These are phyloP conservation scores for Ichneumoninae sp. DNA, from an alignment of 2,888 invertebrate genomes.

Conservation along the genomic window DNA sequence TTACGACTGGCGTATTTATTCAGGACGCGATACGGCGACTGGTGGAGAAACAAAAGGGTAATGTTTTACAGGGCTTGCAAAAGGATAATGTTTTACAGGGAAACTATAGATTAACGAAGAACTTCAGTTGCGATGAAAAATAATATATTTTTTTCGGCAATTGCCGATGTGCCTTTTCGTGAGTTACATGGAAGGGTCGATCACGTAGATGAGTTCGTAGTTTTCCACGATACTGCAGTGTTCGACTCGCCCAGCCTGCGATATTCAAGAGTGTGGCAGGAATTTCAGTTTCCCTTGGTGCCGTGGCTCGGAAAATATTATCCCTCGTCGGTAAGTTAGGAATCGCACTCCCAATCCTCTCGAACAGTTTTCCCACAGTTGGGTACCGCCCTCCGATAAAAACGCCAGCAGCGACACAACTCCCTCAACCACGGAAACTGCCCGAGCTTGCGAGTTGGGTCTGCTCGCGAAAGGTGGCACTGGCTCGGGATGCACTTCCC, in stretches of 20 bases:
- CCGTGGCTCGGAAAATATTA: conserved; percentile 9
- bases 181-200: neutral
- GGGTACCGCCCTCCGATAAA: neutral
- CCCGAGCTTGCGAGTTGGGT: conserved; percentile 15
- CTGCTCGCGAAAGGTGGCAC: conserved; percentile 34
- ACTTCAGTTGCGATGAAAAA: neutral
- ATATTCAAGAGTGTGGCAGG: neutral
- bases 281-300: conserved; percentile 13
- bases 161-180: neutral
- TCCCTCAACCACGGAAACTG: neutral
- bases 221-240: conserved; percentile 2
- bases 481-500: neutral
- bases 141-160: neutral
- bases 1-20: conserved; percentile 24
- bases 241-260: neutral
- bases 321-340: conserved; percentile 54
- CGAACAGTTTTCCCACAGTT: neutral
- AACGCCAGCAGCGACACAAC: neutral
- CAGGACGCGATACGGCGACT: neutral
- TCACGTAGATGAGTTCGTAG: neutral
- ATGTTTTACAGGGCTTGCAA: no score
- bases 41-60: no score
- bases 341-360: conserved; percentile 3
- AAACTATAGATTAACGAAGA: neutral
- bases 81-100: no score